Evolutionary conservation across 2,797 vertebrate species (phyloP), one percentile per base, ranked within the genome.

Genomic region (Ataeniobius toweri): DNA sequence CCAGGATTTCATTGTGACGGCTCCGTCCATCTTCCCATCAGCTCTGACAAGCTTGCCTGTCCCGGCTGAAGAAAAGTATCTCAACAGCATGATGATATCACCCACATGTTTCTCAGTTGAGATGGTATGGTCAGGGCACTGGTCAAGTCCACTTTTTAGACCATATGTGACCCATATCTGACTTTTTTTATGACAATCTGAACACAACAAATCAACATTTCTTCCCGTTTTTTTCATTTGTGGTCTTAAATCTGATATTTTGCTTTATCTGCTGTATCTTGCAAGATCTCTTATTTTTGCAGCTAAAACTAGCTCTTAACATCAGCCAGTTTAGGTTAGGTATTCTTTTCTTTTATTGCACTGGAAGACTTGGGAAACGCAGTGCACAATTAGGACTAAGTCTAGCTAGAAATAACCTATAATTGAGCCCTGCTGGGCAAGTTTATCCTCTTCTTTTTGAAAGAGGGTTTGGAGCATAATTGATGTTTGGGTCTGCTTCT

Each of bases 391-490:
- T 80, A 86, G 85, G 80, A 79, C 76, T 9, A 85, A 91, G 86
- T 89, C 81, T 70, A 85, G 91, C 91, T 91, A 84, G 89, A 94
- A 95, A 94, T 94, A 94, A 90, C 91, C 90, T 85, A 89, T 94
- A 94, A 95, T 94, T 94, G 93, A 92, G 93, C 89, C 90, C 89
- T 92, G 86, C 92, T 87, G 90, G 93, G 86, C 80, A 83, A 91
- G 91, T 92, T 94, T 94, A 94, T 92, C 91, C 89, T 87, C 85
- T 90, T 89, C 86, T 91, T 89, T 87, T 76, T 83, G 88, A 91
- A 86, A 89, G 85, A 89, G 77, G 82, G 86, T 92, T 91, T 89
- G 88, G 89, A 92, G 79, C 84, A 89, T 93, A 93, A 94, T 92
- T 93, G 89, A 92, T 94, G 92, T 94, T 94, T 93, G 80, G 89